Conservation (phyloP, 92 coral and sea anemone species). For the Scolanthus callimorphus region DNA sequence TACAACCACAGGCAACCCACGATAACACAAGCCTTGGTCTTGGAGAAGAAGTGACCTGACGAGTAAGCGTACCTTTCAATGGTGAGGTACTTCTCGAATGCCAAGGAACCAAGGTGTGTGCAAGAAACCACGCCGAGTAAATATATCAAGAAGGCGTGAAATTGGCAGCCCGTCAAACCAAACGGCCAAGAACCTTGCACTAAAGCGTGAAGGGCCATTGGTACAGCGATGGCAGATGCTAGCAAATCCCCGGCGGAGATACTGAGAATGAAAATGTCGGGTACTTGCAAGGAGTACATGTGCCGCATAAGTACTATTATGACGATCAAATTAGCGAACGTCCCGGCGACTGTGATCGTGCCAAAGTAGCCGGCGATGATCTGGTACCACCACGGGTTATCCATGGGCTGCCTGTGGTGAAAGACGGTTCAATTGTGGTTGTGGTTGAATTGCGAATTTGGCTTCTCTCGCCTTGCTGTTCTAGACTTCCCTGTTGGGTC, state of each 20-base stretch:
- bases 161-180: constrained; percentile 37
- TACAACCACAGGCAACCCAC: constrained; percentile 44
- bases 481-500: too few species aligned
- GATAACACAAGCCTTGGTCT: constrained; percentile 18
- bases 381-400: too few species aligned
- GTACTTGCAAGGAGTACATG: constrained; percentile 27
- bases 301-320: constrained; percentile 27
- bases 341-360: too few species aligned
- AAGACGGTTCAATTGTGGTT: too few species aligned
- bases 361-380: too few species aligned
- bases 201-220: constrained; percentile 39
- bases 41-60: constrained; percentile 25
- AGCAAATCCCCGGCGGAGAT: constrained; percentile 43
- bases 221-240: constrained; percentile 42
- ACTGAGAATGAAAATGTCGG: constrained; percentile 42
- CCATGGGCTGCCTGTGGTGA: too few species aligned
- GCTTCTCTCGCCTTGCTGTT: too few species aligned
- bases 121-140: constrained; percentile 55
- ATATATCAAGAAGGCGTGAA: constrained; percentile 63
- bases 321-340: constrained; percentile 40
- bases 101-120: constrained; percentile 44
- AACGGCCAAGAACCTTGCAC: constrained; percentile 40
- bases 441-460: too few species aligned
- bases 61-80: constrained; percentile 31
- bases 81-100: constrained; percentile 60